Base-by-base conservation (phyloP, 2,888 invertebrate species). In the Plebejus melissa region DNA sequence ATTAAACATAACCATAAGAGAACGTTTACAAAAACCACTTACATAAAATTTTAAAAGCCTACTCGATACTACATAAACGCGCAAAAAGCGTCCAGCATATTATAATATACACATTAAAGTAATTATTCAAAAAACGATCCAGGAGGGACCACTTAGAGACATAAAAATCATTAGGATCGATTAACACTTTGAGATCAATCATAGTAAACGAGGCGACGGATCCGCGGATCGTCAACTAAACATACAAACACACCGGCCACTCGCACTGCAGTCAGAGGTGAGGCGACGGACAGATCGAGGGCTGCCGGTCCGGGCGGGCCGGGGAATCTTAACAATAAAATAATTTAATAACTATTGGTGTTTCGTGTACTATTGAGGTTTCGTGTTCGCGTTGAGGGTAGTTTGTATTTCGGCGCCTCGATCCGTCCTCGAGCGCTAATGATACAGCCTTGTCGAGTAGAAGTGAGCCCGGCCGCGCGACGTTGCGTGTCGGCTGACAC, bases 181-280 rank as follows among this genome's bases (percentile, higher is more conserved):
- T 91, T 89, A 91, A 90, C 89, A 89, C 90, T 87, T 89, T 93
- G 93, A 93, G 93, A 93, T 93, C 93, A 93, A 80, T 79, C 77
- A 80, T 78, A 80, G 80, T 80, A 77, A 79, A 80, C 80, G 77
- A 87, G 86, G 83, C 85, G 83, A 81, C 80, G 86, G 81, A 85
- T 84, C 85, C 80, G 80, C 38, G 76, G 84, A 87, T 84, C 86
- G 87, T 86, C 85, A 83, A 83, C 84, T 85, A 83, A 85, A 82
- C 81, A 74, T 77, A 87, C 86, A 85, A 85, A 82, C 82, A 82
- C 83, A 82, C 83, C 81, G 82, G 81, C 82, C 83, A 82, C 81
- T 80, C 79, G 46, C 74, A 74, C 65, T 60, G 72, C 32, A 58
- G 50, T 58, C 69, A 58, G 58, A 75, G 54, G 57, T 65, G 65